These are phyloP conservation scores for Sesia bembeciformis DNA, from an alignment of 2,888 invertebrate genomes.

Conservation along the genomic window DNA sequence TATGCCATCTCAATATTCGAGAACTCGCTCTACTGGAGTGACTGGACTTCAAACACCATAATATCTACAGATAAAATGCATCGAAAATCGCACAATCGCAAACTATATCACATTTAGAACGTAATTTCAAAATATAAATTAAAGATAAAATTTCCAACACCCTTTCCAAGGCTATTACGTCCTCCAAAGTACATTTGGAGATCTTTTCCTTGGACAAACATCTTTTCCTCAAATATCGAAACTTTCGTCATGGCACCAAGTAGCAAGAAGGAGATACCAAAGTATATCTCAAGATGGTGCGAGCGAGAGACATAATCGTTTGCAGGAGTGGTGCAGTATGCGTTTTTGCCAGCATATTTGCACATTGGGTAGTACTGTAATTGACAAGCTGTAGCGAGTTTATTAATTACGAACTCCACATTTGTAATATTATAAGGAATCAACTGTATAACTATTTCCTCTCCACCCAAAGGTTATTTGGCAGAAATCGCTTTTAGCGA, in stretches of 20 bases:
- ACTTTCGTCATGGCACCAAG: constrained; percentile 15
- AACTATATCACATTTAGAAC: neutral
- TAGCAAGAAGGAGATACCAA: constrained; percentile 27
- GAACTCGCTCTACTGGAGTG: too few relatives aligned
- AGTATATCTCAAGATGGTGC: constrained; percentile 7
- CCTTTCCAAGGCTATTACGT: neutral
- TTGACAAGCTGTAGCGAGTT: neutral
- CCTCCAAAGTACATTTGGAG: neutral
- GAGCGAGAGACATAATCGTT: constrained; percentile 36
- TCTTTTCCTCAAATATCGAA: neutral
- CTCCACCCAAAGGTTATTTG: too few relatives aligned
- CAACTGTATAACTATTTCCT: too few relatives aligned
- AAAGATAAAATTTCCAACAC: neutral
- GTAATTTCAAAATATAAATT: neutral
- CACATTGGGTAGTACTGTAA: neutral
- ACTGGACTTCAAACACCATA: too few relatives aligned
- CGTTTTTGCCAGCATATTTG: constrained; percentile 41
- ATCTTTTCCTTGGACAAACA: too few relatives aligned
- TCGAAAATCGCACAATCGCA: too few relatives aligned
- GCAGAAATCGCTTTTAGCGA: too few relatives aligned
- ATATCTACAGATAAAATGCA: too few relatives aligned
- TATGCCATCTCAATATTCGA: too few relatives aligned
- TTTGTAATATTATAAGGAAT: too few relatives aligned
- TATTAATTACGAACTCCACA: too few relatives aligned
- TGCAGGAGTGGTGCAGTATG: constrained; percentile 63